These are phyloP conservation scores for Porites lutea DNA, from an alignment of 64 coral and sea anemone species.

Conservation along the genomic window DNA sequence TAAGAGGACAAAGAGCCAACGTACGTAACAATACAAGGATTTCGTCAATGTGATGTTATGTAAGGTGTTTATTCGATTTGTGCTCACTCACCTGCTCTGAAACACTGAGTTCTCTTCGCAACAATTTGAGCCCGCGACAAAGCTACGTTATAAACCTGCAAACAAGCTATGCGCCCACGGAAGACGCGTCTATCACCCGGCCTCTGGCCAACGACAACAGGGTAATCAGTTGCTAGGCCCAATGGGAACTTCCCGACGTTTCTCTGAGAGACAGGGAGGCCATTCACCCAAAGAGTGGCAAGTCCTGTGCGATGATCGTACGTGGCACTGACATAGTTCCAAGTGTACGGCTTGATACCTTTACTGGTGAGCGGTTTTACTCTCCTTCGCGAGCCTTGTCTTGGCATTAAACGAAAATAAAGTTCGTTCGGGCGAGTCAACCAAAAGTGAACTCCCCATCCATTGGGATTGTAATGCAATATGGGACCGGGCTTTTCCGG, in stretches of 20 bases:
- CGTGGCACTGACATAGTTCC: constrained; percentile 85
- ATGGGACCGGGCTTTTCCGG: constrained; percentile 85
- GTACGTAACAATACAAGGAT: no score
- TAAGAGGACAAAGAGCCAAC: not conserved
- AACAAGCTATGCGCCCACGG: constrained; percentile 76
- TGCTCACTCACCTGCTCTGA: constrained; percentile 25
- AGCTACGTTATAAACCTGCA: constrained; percentile 71
- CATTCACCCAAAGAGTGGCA: constrained; percentile 78
- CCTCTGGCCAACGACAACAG: constrained; percentile 77
- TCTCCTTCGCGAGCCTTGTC: constrained; percentile 19
- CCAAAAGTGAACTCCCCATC: constrained; percentile 85
- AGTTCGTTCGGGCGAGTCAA: constrained; percentile 71
- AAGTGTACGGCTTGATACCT: constrained; percentile 52
- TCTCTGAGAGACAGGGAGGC: constrained; percentile 67
- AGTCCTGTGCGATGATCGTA: constrained; percentile 70
- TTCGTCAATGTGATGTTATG: not conserved
- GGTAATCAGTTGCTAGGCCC: constrained; percentile 78
- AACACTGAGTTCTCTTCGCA: constrained; percentile 57
- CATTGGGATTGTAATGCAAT: constrained; percentile 73
- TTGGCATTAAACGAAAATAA: constrained; percentile 76
- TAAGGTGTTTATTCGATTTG: not conserved
- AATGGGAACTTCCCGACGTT: constrained; percentile 53
- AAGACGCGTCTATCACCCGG: constrained; percentile 79
- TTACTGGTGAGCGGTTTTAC: constrained; percentile 44
- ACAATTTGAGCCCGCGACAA: constrained; percentile 67